Base-by-base conservation (phyloP, 1,140 invertebrate genomes). In the Lucilia sericata region DNA sequence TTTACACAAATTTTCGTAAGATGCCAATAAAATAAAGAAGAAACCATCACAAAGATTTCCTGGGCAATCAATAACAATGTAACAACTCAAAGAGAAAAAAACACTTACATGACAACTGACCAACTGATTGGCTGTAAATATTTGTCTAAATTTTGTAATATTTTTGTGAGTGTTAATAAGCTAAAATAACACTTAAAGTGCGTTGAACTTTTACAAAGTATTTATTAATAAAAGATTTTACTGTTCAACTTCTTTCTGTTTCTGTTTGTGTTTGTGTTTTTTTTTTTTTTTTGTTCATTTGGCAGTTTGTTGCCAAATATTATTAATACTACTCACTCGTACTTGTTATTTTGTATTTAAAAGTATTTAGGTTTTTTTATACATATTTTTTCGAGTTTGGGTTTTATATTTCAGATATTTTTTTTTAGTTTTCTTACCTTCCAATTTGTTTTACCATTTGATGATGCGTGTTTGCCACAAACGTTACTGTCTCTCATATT, bases 401-500 rank as follows among this genome's bases (percentile, higher is more conserved):
- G n/a, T n/a, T 19, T 65, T 65, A n/a, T 21, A 12, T 70, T 21
- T 70, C 19, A 19, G 3, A 70, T 21, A 65, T 5, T 65, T 65
- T 65, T 65, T 49, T 36, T 83, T 76, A 36, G 12, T 36, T 78
- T 82, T 60, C 84, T 85, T 30, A 74, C 87, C 87, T 90, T 90
- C 89, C 89, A 90, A 87, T 89, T 90, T 84, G 86, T 83, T 84
- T 88, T 88, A 60, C 87, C 86, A 86, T 88, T 85, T 17, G 85
- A 80, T 65, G 86, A 86, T 86, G 86, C 51, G 70, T 86, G 85
- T 84, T 86, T 86, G 10, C 85, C 84, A 34, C 85, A 86, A 65
- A 84, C 76, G 9, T 85, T 85, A 30, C 84, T 84, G 74, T 84
- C 65, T 21, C 65, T 21, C 19, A 70, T 84, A 47, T 83, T 82